These are phyloP conservation scores for Drosophila atripex DNA, from an alignment of 2,888 invertebrate species.

Conservation along the genomic window DNA sequence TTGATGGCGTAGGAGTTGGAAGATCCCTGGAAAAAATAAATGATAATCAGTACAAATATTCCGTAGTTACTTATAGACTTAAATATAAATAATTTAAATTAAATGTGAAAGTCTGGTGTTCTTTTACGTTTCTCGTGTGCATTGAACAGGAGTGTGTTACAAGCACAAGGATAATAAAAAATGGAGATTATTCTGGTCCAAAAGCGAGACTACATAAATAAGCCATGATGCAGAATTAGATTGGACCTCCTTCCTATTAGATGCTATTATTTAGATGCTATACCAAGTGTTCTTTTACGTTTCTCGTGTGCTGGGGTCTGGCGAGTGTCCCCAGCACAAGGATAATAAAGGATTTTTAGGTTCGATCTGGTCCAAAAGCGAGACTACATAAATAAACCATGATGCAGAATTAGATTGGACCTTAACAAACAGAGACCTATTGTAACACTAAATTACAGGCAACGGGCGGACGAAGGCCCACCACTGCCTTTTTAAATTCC, in stretches of 20 bases:
- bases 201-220: constrained; percentile 79
- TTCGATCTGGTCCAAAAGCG: constrained; percentile 80
- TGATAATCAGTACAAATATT: neutral
- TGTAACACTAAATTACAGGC: constrained; percentile 4
- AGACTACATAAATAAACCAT: constrained; percentile 72
- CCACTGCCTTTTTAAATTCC: neutral
- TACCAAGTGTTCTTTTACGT: constrained; percentile 77
- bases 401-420: constrained; percentile 61
- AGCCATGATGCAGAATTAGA: constrained; percentile 71
- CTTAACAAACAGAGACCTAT: neutral
- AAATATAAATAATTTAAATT: constrained; percentile 13
- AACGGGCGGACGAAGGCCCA: neutral
- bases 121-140: constrained; percentile 81
- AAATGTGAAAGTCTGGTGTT: no score
- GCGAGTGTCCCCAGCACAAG: constrained; percentile 70
- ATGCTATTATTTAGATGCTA: neutral
- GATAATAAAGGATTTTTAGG: constrained; percentile 76
- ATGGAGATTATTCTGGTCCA: constrained; percentile 71
- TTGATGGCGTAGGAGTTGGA: constrained; percentile 99
- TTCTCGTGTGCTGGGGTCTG: constrained; percentile 75
- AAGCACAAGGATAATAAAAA: constrained; percentile 82
- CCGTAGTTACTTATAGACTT: constrained; percentile 23
- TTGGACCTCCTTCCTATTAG: constrained; percentile 43
- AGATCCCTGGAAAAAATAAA: constrained; percentile 89
- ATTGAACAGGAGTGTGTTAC: constrained; percentile 49